Evolutionary conservation across 2,797 vertebrate genomes (phyloP).

Genomic region (Oreortyx pictus): DNA sequence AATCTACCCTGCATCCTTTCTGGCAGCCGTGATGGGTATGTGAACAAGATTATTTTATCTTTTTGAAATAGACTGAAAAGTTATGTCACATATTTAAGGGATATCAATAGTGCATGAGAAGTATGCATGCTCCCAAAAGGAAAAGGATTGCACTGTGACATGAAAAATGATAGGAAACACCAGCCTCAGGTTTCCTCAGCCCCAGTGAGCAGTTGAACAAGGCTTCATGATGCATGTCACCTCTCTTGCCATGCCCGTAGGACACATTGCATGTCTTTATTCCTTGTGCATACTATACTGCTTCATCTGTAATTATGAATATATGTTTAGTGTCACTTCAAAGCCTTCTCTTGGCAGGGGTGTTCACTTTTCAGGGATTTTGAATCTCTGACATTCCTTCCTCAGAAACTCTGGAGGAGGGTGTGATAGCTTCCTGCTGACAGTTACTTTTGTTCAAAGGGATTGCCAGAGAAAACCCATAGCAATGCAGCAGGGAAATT

Average conservation of each 20-base stretch:
- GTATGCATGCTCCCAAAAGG: neutral
- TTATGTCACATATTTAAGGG: constrained; percentile 25
- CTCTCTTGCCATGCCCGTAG: constrained; percentile 63
- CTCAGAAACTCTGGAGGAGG: constrained; percentile 21
- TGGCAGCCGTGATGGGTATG: neutral
- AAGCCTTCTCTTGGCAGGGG: constrained; percentile 50
- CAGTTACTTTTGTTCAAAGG: constrained; percentile 51
- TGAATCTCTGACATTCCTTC: constrained; percentile 56
- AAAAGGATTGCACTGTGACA: constrained; percentile 26
- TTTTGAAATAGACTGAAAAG: neutral
- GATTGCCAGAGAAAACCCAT: constrained; percentile 1
- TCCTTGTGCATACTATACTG: constrained; percentile 14
- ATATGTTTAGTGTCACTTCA: constrained; percentile 69
- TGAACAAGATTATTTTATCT: constrained; percentile 42
- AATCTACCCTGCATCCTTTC: constrained; percentile 29
- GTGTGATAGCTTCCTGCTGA: constrained; percentile 49
- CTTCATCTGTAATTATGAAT: constrained; percentile 69
- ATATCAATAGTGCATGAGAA: constrained; percentile 55
- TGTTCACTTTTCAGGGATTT: constrained; percentile 57
- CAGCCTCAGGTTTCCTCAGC: constrained; percentile 59
- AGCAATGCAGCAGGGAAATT: neutral
- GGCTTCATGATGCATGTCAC: constrained; percentile 62
- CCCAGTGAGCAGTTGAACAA: constrained; percentile 62
- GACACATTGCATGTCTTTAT: neutral
- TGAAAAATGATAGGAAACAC: constrained; percentile 51